These are phyloP conservation scores for Actinemys pallida DNA, from an alignment of 2,113 vertebrate genomes.

Conservation along the genomic window DNA sequence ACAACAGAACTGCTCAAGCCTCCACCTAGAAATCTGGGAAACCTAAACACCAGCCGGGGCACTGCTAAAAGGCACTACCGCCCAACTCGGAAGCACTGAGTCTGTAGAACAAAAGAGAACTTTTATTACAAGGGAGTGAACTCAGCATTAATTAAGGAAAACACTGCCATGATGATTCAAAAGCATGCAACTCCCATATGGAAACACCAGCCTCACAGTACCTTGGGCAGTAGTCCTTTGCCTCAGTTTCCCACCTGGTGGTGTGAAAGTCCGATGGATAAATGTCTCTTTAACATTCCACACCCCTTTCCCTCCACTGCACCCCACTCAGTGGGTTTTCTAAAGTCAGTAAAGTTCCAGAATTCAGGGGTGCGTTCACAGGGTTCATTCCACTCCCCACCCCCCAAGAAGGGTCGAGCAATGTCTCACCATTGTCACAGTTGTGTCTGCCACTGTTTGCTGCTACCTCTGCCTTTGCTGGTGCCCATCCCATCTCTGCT, in stretches of 20 bases:
- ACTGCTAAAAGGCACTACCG: background rate
- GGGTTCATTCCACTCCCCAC: background rate
- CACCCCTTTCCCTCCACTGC: background rate
- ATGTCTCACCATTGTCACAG: background rate
- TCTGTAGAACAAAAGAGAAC: background rate
- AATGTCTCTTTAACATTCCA: background rate
- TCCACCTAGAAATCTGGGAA: background rate
- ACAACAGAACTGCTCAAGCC: background rate
- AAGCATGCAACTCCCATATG: background rate
- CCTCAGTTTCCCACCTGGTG: background rate
- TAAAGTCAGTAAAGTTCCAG: background rate
- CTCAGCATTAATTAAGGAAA: background rate
- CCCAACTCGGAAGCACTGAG: background rate
- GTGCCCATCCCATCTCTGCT: background rate
- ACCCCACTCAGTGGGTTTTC: background rate
- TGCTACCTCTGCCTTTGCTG: background rate
- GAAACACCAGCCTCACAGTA: background rate
- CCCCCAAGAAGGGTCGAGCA: background rate
- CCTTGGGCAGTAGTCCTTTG: background rate
- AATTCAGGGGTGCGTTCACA: background rate
- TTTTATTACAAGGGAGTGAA: background rate
- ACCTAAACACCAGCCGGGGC: background rate
- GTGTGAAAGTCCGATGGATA: background rate
- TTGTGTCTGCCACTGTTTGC: background rate
- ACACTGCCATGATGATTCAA: background rate